A percentile compares a stretch with the other conserved stretches of the same genome.
Evolutionary conservation across 2,113 vertebrate species (phyloP).

Genomic region (Bubo scandiacus): DNA sequence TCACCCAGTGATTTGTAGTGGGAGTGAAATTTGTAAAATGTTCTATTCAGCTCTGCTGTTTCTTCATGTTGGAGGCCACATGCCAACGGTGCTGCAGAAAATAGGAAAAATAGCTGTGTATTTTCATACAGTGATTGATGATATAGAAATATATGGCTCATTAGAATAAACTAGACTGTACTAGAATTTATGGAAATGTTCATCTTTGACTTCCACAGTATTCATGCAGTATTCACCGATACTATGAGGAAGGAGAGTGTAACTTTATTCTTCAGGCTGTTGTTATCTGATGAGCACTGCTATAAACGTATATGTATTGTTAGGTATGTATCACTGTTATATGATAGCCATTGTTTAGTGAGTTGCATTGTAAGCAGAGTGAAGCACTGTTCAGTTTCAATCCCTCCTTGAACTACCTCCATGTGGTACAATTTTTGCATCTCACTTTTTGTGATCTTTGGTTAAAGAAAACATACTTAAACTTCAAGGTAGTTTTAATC

Average conservation of each 20-base stretch:
- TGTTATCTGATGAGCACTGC: neutral
- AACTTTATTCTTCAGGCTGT: neutral
- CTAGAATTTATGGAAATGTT: neutral
- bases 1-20: neutral
- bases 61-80: neutral
- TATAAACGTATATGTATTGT: neutral
- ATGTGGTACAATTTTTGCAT: neutral
- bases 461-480: neutral
- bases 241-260: neutral
- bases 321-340: neutral
- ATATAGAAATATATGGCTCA: neutral
- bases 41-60: neutral
- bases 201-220: neutral
- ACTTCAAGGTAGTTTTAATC: neutral
- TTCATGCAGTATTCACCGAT: neutral
- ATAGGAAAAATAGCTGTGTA: neutral
- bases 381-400: neutral
- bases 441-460: neutral
- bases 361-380: neutral
- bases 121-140: neutral
- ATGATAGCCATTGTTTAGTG: neutral
- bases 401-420: neutral
- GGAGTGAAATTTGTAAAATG: neutral
- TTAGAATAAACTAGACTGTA: neutral
- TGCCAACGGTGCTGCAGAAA: neutral